These are phyloP conservation scores for Trissolcus brochymenae DNA, from an alignment of 2,888 invertebrate genomes.

Conservation along the genomic window DNA sequence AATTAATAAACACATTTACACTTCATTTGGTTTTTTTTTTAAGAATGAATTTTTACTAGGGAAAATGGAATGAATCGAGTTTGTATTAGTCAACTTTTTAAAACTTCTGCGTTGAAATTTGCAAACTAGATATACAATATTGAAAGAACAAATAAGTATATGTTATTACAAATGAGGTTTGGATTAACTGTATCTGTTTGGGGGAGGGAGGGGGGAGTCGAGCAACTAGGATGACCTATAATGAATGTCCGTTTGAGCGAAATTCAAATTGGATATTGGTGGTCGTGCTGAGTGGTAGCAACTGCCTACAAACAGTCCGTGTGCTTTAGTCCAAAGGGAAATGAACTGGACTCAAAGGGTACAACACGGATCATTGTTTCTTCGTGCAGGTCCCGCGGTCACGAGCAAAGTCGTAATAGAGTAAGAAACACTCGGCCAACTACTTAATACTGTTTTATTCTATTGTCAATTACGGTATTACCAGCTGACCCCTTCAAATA, in stretches of 20 bases:
- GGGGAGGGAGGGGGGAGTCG: no score
- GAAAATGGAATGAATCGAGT: background rate
- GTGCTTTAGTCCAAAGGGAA: conserved; percentile 48
- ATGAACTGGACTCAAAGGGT: conserved; percentile 50
- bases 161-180: no score
- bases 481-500: conserved; percentile 34
- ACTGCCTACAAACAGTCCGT: conserved; percentile 34
- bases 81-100: background rate
- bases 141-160: no score
- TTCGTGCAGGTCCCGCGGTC: conserved; percentile 55
- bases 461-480: conserved; percentile 48
- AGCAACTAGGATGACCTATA: conserved; percentile 12
- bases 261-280: conserved; percentile 30
- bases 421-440: conserved; percentile 34
- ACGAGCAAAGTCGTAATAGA: conserved; percentile 54
- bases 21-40: no score
- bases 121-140: no score
- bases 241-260: conserved; percentile 15
- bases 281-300: conserved; percentile 41
- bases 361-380: conserved; percentile 54
- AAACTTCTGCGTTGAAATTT: background rate
- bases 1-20: no score
- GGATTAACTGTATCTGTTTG: background rate
- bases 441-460: conserved; percentile 41
- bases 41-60: no score